These are phyloP conservation scores for Orussus abietinus DNA, from an alignment of 1,140 invertebrate genomes.

Conservation along the genomic window DNA sequence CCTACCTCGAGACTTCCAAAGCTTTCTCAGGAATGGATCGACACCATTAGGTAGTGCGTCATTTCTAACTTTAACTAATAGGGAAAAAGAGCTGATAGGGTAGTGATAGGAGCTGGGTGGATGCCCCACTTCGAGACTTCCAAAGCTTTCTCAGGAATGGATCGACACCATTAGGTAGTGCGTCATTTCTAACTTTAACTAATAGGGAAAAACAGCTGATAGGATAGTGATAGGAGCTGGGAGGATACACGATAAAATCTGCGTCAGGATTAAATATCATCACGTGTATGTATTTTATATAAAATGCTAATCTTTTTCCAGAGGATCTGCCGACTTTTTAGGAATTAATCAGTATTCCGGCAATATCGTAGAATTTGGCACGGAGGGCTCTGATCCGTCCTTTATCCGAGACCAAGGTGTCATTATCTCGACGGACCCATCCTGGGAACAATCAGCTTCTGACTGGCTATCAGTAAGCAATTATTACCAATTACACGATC, in stretches of 20 bases:
- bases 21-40: constrained; percentile 52
- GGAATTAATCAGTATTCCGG: constrained; percentile 59
- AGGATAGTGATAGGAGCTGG: too few relatives aligned
- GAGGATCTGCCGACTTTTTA: constrained; percentile 55
- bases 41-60: constrained; percentile 33
- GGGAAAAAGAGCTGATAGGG: neutral
- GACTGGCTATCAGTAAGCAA: constrained; percentile 26
- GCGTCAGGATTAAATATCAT: constrained; percentile 1
- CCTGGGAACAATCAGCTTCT: constrained; percentile 25
- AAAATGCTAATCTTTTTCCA: constrained; percentile 8
- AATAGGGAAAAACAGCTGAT: neutral
- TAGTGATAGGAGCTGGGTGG: too few relatives aligned
- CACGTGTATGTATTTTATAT: neutral
- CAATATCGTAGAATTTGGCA: constrained; percentile 16
- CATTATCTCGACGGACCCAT: constrained; percentile 15
- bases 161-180: constrained; percentile 39
- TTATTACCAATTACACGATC: constrained; percentile 2
- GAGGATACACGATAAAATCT: constrained; percentile 42
- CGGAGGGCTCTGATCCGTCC: constrained; percentile 25
- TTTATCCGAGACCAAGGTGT: constrained; percentile 23
- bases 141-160: constrained; percentile 53
- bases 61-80: neutral
- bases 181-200: neutral
- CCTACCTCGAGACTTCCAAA: constrained; percentile 52
- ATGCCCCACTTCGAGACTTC: constrained; percentile 51